Evolutionary conservation across 2,888 invertebrate species (phyloP), one percentile per base, ranked within the genome.

Genomic region (Eumerus sabulonum): DNA sequence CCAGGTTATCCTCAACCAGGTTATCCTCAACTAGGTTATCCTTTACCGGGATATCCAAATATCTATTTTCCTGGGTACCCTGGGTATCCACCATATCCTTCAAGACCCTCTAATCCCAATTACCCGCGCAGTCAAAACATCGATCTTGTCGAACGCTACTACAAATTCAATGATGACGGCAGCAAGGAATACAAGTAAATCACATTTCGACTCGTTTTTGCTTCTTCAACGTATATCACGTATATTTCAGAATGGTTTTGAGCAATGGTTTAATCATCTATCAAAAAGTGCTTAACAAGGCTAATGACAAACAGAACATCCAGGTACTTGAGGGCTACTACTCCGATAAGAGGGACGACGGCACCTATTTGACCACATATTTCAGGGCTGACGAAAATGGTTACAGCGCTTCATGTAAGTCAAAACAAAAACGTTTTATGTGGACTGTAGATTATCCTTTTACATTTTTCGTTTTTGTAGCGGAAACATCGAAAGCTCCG

Each of bases 121-220:
- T 35, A 47, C 19, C 62, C 42, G 12, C 45, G 13, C 5, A 13
- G 16, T 19, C 60, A 67, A 27, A 44, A 62, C 17, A 57, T 68
- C 14, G 57, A 76, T 5, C 16, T 76, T 2, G 47, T 59, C 5
- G 76, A 76, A 18, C 76, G 76, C 18, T 76, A 47, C 17, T 48
- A n/a, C 14, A 76, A 76, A 27, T 63, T 63, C 18, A 76, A 76
- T 36, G 63, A 63, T 1, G 76, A 76, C 16, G 76, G 68, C 50
- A 76, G 76, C 51, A 68, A 76, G 57, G 76, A 76, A 36, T 68
- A 76, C 63, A 76, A 68, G 76, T 76, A 57, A 76, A 56, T 44
- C 35, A 7, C 11, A 40, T 40, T 40, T 40, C 11, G 11, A 2
- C 3, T 40, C 11, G 1, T n/a, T n/a, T n/a, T 40, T 40, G 40